Base-by-base conservation (phyloP, 1,140 invertebrate genomes). In the Atopsyche davidsoni region DNA sequence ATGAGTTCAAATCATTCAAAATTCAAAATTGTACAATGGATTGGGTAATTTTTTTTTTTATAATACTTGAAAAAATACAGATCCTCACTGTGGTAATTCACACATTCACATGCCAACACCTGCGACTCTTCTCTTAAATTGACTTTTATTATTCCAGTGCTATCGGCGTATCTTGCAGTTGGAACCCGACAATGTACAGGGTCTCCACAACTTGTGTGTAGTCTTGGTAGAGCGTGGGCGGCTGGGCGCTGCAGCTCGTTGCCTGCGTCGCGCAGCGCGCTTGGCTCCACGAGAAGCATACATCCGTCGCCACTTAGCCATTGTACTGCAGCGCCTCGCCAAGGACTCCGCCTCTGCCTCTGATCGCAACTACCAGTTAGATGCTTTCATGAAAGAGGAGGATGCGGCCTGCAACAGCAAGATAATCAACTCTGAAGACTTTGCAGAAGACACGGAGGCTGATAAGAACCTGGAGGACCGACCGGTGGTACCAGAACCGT, bases 181-280 rank as follows among this genome's bases (percentile, higher is more conserved):
- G 31, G 92, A 97, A 54, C 87, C 93, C 0, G 82, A 84, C 44
- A 95, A 98, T 66, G 87, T 95, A 41, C 93, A 97, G 73, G 95
- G 91, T 2, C 71, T 93, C 22, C 95, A 98, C 69, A 98, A 98
- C 68, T 73, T 97, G 3, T 97, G 95, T 72, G 94, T 97, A 0
- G 92, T 97, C 0, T 87, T 89, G 60, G 92, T 97, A 10, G 93
- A 97, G 66, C 78, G 88, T 11, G 92, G 91, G 0, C 82, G 89
- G 57, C 72, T 98, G 9, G 73, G 82, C 1, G 69, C 81, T 35
- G 94, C 93, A 0, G 87, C 92, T 46, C 78, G 82, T 36, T 97
- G 94, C 68, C 75, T 97, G 4, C 75, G 83, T 19, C 77, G 83
- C 32, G 90, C 89, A 1, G 83, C 87, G 28, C 68, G 77, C 6